Evolutionary conservation across 2,113 vertebrate genomes (phyloP).

Genomic region (Nycticebus coucang): DNA sequence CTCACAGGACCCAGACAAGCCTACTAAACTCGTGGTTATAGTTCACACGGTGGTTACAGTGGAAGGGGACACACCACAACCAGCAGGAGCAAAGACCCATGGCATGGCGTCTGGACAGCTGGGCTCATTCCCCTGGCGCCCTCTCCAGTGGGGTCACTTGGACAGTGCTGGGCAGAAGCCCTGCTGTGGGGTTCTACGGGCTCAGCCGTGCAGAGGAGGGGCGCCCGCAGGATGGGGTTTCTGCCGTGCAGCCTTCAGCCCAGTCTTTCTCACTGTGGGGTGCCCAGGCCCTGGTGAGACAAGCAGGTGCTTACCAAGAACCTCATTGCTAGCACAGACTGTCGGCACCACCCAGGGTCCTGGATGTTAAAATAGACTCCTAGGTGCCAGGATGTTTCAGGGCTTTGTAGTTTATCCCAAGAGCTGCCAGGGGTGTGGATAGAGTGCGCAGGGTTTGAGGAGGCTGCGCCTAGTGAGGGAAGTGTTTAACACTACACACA

Average conservation of each 20-base stretch:
- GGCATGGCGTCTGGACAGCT: neutral
- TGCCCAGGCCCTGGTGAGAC: neutral
- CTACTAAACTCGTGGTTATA: neutral
- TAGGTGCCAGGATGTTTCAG: neutral
- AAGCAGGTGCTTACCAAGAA: neutral
- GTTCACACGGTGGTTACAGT: neutral
- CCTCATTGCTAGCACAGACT: neutral
- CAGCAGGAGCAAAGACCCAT: neutral
- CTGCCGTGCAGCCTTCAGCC: neutral
- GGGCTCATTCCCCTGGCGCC: neutral
- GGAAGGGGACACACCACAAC: neutral
- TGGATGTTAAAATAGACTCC: neutral
- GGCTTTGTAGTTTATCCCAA: too few species aligned
- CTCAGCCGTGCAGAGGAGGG: too few species aligned
- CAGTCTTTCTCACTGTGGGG: too few species aligned
- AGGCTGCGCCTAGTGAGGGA: neutral
- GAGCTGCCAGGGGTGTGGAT: neutral
- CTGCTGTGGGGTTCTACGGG: too few species aligned
- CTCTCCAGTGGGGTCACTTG: neutral
- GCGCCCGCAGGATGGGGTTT: too few species aligned
- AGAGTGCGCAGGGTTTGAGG: neutral
- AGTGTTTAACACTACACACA: neutral
- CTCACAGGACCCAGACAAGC: neutral
- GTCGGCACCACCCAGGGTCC: too few species aligned
- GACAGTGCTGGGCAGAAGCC: too few species aligned